Conservation (phyloP, 2,113 vertebrate genomes). For the Epinephelus fuscoguttatus region DNA sequence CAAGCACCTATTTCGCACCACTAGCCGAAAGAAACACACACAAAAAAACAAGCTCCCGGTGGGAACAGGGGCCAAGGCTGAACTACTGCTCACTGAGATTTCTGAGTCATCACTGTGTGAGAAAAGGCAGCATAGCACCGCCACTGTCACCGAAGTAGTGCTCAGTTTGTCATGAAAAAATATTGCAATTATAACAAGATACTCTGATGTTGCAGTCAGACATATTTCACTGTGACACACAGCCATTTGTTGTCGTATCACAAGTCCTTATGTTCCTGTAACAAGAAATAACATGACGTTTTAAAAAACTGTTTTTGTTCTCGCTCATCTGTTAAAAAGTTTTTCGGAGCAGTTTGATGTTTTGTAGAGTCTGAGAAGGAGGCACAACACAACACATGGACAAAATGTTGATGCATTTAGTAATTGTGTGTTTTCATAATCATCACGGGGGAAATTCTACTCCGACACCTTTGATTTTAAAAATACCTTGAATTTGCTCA, state of each 20-base stretch:
- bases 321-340: neutral
- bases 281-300: neutral
- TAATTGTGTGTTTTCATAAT: too few species aligned
- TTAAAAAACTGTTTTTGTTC: neutral
- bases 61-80: neutral
- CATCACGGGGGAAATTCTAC: too few species aligned
- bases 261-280: neutral
- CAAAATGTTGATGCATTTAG: too few species aligned
- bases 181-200: neutral
- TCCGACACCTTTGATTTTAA: neutral
- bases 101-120: neutral
- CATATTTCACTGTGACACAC: neutral
- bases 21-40: neutral
- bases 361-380: too few species aligned
- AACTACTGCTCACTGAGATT: conserved; percentile 1
- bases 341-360: neutral
- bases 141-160: neutral
- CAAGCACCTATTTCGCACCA: neutral
- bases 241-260: neutral
- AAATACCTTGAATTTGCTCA: neutral
- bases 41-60: neutral
- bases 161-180: neutral
- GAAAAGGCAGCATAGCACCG: neutral
- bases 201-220: neutral
- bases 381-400: too few species aligned